Percentiles rank a stretch among this genome's conserved stretches.
phyloP scores from a whole-genome alignment of 2,888 invertebrate species.

The Orchesellides sinensis region DNA sequence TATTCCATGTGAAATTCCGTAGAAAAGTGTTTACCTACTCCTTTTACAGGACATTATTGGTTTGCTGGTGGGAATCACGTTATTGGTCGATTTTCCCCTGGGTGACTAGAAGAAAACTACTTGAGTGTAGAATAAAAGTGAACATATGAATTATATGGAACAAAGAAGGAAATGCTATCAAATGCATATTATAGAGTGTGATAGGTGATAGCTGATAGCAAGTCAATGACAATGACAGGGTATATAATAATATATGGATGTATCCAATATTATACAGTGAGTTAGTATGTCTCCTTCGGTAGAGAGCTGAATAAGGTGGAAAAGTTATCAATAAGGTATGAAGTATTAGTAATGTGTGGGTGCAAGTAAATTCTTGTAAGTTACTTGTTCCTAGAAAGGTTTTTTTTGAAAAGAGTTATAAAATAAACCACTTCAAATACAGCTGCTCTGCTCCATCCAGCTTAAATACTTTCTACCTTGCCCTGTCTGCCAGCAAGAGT shows the following conservation, averaged over 20 bases:
- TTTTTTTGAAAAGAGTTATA: background rate
- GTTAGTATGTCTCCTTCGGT: background rate
- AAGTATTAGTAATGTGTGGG: slow-evolving; percentile 14
- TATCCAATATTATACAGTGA: slow-evolving; percentile 1
- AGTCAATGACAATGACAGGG: no score
- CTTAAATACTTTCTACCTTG: no score
- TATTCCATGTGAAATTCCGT: background rate
- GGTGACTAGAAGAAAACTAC: slow-evolving; percentile 30
- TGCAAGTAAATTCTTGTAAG: background rate
- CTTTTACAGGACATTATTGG: slow-evolving; percentile 9
- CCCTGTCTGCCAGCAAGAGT: no score
- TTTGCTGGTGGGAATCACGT: slow-evolving; percentile 48
- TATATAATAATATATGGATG: slow-evolving; percentile 6
- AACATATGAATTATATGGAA: slow-evolving; percentile 4
- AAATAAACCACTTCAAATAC: no score
- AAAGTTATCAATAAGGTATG: slow-evolving; percentile 49
- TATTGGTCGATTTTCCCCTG: slow-evolving; percentile 53
- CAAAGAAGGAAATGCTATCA: background rate
- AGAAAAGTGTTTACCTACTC: background rate
- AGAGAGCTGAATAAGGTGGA: background rate
- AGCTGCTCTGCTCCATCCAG: no score
- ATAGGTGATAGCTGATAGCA: no score
- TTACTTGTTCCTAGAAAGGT: background rate
- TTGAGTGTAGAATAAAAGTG: slow-evolving; percentile 16
- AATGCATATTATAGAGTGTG: background rate